These are phyloP conservation scores for Sceliomorpha sp. DNA, from an alignment of 2,888 invertebrate genomes.

Conservation along the genomic window DNA sequence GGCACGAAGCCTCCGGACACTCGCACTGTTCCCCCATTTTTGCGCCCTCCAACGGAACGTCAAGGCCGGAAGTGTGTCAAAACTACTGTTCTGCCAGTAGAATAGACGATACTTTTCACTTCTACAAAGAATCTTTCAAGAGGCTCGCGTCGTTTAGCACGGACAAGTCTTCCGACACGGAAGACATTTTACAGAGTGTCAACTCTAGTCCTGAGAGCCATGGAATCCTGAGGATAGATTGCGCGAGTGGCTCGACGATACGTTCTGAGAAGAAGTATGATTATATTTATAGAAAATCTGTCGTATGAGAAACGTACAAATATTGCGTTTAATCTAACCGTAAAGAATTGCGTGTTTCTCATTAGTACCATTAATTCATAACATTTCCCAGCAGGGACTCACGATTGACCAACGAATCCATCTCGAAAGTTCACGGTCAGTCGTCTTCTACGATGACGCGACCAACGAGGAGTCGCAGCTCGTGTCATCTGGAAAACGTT, in stretches of 20 bases:
- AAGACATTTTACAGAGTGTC: slow-evolving; percentile 36
- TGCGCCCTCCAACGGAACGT: slow-evolving; percentile 9
- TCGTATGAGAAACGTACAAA: too few species aligned
- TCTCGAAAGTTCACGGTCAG: slow-evolving; percentile 49
- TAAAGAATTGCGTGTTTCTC: too few species aligned
- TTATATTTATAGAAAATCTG: too few species aligned
- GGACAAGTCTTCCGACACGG: slow-evolving; percentile 55
- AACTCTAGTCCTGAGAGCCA: slow-evolving; percentile 32
- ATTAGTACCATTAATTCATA: too few species aligned
- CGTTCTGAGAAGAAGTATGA: slow-evolving; percentile 17
- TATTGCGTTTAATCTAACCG: too few species aligned
- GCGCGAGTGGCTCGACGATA: slow-evolving; percentile 38
- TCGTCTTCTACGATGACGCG: neutral
- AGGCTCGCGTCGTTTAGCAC: slow-evolving; percentile 40
- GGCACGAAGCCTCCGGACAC: slow-evolving; percentile 53
- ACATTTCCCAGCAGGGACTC: slow-evolving; percentile 17
- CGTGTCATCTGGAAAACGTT: slow-evolving; percentile 22
- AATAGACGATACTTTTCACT: slow-evolving; percentile 40
- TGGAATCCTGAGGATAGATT: slow-evolving; percentile 40
- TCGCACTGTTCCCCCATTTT: slow-evolving; percentile 60
- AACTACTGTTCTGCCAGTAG: slow-evolving; percentile 56
- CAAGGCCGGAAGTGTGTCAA: slow-evolving; percentile 41
- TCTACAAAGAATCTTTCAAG: slow-evolving; percentile 51
- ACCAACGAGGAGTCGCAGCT: slow-evolving; percentile 37
- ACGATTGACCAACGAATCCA: slow-evolving; percentile 31